Conservation (phyloP, 2,888 invertebrate species). For the Tetragnatha montana region DNA sequence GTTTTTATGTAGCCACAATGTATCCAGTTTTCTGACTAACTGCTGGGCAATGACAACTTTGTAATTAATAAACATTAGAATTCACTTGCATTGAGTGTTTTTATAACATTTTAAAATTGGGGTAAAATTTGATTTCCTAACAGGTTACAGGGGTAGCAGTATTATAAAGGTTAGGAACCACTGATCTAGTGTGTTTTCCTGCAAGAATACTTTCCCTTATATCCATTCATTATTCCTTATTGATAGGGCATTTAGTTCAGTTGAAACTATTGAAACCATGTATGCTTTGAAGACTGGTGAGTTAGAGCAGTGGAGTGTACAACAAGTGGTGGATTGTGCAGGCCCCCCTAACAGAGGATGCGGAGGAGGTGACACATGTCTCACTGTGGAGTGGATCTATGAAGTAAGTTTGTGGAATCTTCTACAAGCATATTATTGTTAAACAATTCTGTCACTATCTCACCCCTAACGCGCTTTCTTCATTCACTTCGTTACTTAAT, state of each 20-base stretch:
- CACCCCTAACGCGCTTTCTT: not conserved
- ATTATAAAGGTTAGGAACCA: no score
- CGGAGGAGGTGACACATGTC: slow-evolving; percentile 87
- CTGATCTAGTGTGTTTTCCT: not conserved
- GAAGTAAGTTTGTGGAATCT: slow-evolving; percentile 73
- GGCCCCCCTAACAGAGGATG: slow-evolving; percentile 84
- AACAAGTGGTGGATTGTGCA: slow-evolving; percentile 88
- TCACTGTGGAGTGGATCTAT: slow-evolving; percentile 85
- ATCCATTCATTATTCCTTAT: not conserved
- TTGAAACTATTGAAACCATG: slow-evolving; percentile 87
- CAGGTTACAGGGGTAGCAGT: no score
- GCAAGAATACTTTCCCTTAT: not conserved
- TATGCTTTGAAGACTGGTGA: slow-evolving; percentile 82
- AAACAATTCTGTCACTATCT: no score
- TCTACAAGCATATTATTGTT: not conserved
- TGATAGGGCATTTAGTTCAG: slow-evolving; percentile 84
- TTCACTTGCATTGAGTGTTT: no score
- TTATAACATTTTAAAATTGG: no score
- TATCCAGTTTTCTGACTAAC: no score
- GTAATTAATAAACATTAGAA: no score
- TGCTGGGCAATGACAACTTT: no score
- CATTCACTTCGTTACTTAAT: not conserved
- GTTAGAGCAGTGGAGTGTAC: slow-evolving; percentile 80
- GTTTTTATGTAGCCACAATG: no score
- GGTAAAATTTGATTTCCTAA: no score